Conservation (phyloP, 1,140 invertebrate genomes). For the Diuraphis noxia region DNA sequence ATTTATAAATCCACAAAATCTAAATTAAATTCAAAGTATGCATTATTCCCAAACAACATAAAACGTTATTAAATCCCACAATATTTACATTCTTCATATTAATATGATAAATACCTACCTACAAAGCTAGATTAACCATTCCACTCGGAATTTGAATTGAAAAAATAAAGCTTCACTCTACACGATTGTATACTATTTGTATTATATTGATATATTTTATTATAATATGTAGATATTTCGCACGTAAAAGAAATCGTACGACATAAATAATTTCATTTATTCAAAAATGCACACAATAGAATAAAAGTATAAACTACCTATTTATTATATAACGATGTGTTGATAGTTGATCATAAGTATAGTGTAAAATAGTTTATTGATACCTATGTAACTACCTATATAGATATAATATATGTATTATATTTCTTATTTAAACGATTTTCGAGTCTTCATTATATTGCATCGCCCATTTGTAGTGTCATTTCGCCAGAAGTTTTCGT, state of each 20-base stretch:
- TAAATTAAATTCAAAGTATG: neutral
- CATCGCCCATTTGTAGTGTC: neutral
- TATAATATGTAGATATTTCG: neutral
- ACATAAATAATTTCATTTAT: neutral
- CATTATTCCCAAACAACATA: neutral
- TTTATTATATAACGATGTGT: neutral
- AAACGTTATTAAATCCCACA: neutral
- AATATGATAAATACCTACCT: neutral
- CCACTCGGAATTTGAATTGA: neutral
- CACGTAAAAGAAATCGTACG: neutral
- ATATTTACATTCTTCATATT: neutral
- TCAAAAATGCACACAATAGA: neutral
- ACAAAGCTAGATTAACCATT: neutral
- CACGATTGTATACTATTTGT: neutral
- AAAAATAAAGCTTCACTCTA: neutral
- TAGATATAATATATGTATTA: neutral
- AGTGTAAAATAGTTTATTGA: slow-evolving; percentile 4
- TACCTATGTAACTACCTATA: neutral
- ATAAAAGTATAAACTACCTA: neutral
- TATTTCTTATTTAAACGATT: neutral
- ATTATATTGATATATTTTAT: neutral
- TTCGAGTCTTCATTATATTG: neutral
- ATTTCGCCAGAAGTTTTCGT: neutral
- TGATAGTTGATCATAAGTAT: neutral
- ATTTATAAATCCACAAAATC: neutral